A percentile compares a stretch with the other conserved stretches of the same genome.
These are phyloP conservation scores for Psittacula echo DNA, from an alignment of 2,797 vertebrate genomes.

Conservation along the genomic window DNA sequence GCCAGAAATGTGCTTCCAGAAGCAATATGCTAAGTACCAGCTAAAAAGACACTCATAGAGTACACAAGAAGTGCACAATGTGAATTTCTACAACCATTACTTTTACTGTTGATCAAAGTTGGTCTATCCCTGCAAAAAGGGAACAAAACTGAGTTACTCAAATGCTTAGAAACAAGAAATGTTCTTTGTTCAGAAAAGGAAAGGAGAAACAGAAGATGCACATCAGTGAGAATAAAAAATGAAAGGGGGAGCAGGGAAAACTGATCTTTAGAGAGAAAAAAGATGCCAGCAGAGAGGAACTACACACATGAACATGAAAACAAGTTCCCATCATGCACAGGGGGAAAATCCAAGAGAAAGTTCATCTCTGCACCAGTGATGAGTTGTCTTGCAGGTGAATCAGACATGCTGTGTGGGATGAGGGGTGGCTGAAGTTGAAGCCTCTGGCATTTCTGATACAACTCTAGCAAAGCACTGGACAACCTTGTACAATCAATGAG, in stretches of 20 bases:
- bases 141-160: background rate
- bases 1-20: background rate
- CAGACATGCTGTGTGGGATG: rapidly evolving
- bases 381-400: background rate
- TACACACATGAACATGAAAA: background rate
- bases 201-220: background rate
- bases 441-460: background rate
- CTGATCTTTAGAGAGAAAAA: background rate
- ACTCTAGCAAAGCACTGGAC: background rate
- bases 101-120: constrained; percentile 10
- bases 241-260: background rate
- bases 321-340: background rate
- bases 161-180: background rate
- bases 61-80: background rate
- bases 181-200: background rate
- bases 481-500: background rate
- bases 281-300: background rate
- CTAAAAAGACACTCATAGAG: background rate
- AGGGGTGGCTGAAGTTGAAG: background rate
- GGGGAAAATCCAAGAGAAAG: background rate
- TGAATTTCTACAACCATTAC: background rate
- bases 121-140: background rate
- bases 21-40: background rate
- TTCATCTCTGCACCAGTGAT: rapidly evolving
- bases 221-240: constrained; percentile 9